Conservation (phyloP, 2,113 vertebrate species). For the Pedetes capensis region DNA sequence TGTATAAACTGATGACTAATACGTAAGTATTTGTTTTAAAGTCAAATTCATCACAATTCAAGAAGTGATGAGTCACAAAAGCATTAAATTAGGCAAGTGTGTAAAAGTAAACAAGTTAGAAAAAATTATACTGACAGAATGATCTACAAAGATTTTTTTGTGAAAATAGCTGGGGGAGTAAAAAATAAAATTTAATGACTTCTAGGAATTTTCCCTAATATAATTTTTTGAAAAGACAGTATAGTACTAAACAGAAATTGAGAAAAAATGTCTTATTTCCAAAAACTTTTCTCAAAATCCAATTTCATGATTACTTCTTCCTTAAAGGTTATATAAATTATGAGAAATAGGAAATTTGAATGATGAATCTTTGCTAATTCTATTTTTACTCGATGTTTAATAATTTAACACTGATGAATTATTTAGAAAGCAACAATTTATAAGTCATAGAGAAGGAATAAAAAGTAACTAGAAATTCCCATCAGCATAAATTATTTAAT, state of each 20-base stretch:
- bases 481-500: not conserved
- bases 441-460: not conserved
- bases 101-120: slow-evolving; percentile 43
- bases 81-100: not conserved
- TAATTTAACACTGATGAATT: not conserved
- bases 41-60: slow-evolving; percentile 7
- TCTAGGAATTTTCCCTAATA: not conserved
- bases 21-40: not conserved
- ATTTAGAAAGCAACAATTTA: not conserved
- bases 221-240: not conserved
- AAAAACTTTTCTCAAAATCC: not conserved
- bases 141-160: not conserved
- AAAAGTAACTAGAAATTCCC: not conserved
- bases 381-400: not conserved
- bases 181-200: slow-evolving; percentile 7
- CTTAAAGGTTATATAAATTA: not conserved
- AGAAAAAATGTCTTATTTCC: slow-evolving; percentile 1
- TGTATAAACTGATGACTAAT: slow-evolving; percentile 24
- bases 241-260: not conserved
- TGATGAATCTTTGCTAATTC: not conserved
- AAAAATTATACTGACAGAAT: not conserved
- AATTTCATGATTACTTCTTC: not conserved
- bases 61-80: slow-evolving; percentile 20
- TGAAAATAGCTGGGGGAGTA: not conserved
- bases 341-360: not conserved